A percentile compares a stretch with the other conserved stretches of the same genome.
Evolutionary conservation across 2,888 invertebrate genomes (phyloP).

Genomic region (Idaea dimidiata): DNA sequence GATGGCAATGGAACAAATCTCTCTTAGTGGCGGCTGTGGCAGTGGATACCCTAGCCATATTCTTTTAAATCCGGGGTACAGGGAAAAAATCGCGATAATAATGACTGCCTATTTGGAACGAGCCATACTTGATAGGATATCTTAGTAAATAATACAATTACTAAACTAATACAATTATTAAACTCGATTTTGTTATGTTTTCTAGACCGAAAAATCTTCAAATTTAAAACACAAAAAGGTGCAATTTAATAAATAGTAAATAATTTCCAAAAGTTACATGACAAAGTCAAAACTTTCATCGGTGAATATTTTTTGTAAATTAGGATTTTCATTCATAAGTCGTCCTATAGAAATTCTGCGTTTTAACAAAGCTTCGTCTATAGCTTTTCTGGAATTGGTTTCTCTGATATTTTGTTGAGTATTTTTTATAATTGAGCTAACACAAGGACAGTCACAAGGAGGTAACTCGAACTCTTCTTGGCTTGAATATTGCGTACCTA

Average conservation of each 20-base stretch:
- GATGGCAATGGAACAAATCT: no score
- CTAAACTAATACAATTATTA: no score
- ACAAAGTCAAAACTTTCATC: constrained; percentile 62
- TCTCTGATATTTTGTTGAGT: constrained; percentile 20
- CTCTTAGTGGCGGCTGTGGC: no score
- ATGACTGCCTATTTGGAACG: no score
- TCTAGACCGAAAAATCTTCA: not conserved
- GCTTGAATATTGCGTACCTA: constrained; percentile 64
- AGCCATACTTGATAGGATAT: no score
- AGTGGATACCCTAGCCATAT: no score
- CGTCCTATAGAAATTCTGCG: constrained; percentile 51
- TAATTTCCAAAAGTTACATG: constrained; percentile 28
- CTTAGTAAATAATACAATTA: no score
- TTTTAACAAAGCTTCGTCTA: constrained; percentile 39
- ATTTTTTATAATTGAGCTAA: constrained; percentile 22
- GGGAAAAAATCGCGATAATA: no score
- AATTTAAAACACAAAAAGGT: not conserved
- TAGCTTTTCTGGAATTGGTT: constrained; percentile 27
- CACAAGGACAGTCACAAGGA: constrained; percentile 47
- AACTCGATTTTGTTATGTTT: no score
- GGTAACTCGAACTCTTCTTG: constrained; percentile 48
- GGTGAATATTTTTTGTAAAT: constrained; percentile 60
- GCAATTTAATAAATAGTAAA: not conserved
- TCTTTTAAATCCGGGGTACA: no score
- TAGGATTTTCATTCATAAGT: constrained; percentile 52